phyloP scores from a whole-genome alignment of 2,888 invertebrate species.

The Heliconius ismenius region DNA sequence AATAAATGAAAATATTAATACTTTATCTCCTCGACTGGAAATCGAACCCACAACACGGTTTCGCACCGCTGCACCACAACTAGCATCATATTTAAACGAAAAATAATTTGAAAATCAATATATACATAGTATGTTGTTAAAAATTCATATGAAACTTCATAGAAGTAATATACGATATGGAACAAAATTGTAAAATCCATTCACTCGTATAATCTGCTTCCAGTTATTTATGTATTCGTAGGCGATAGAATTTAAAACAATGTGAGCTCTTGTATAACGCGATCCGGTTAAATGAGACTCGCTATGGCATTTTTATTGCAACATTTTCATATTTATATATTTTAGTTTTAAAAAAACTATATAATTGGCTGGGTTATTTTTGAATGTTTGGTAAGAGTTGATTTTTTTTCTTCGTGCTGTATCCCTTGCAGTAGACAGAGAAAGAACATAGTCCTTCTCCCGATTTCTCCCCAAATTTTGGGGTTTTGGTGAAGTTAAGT shows the following conservation, averaged over 20 bases:
- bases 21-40: no score
- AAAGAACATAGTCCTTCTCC: neutral
- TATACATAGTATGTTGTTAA: neutral
- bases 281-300: slow-evolving; percentile 10
- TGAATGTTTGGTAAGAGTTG: neutral
- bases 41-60: no score
- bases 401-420: no score
- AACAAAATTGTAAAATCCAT: slow-evolving; percentile 12
- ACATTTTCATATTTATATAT: neutral
- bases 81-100: no score
- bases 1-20: no score
- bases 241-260: slow-evolving; percentile 26
- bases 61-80: no score
- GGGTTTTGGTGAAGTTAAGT: neutral
- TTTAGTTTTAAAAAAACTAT: neutral
- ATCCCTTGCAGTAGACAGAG: no score
- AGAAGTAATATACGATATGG: neutral
- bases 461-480: neutral
- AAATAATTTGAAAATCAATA: neutral
- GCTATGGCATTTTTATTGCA: slow-evolving; percentile 4
- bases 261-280: slow-evolving; percentile 2
- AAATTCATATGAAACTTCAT: neutral
- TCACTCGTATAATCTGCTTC: slow-evolving; percentile 23
- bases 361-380: neutral
- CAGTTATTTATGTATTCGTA: slow-evolving; percentile 23